These are phyloP conservation scores for Pemphigus obesinymphae DNA, from an alignment of 1,140 invertebrate genomes.

Conservation along the genomic window DNA sequence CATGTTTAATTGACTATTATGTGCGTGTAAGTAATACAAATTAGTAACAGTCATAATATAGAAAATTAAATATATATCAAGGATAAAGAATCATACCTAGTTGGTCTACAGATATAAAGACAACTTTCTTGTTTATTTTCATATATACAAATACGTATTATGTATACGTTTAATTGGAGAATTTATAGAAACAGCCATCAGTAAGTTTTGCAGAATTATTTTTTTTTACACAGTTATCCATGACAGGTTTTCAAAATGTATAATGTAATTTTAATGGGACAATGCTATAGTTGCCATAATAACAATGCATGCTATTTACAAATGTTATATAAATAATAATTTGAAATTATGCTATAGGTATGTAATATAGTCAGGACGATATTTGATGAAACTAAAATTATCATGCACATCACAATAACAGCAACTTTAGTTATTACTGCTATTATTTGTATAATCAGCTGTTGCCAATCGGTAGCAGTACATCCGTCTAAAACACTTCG, in stretches of 20 bases:
- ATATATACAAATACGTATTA: not conserved
- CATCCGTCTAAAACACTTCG: not conserved
- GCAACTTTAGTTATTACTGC: not conserved
- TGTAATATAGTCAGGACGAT: not conserved
- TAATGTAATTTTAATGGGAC: not conserved
- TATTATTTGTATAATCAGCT: not conserved
- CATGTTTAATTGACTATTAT: not conserved
- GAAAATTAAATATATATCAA: not conserved
- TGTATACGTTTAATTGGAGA: no score
- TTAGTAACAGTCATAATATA: not conserved
- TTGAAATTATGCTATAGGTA: not conserved
- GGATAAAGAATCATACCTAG: not conserved
- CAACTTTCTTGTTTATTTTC: slow-evolving; percentile 3
- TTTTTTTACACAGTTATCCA: no score
- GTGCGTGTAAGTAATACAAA: not conserved
- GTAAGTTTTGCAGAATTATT: no score
- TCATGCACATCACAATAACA: not conserved
- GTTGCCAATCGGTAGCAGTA: not conserved
- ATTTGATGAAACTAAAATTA: not conserved
- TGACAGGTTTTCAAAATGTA: not conserved
- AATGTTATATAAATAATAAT: not conserved
- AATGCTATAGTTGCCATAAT: no score
- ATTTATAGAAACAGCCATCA: no score
- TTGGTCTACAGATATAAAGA: not conserved
- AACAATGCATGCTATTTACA: not conserved